Evolutionary conservation across 2,888 invertebrate genomes (phyloP).

Genomic region (Lacanobia wlatinum): DNA sequence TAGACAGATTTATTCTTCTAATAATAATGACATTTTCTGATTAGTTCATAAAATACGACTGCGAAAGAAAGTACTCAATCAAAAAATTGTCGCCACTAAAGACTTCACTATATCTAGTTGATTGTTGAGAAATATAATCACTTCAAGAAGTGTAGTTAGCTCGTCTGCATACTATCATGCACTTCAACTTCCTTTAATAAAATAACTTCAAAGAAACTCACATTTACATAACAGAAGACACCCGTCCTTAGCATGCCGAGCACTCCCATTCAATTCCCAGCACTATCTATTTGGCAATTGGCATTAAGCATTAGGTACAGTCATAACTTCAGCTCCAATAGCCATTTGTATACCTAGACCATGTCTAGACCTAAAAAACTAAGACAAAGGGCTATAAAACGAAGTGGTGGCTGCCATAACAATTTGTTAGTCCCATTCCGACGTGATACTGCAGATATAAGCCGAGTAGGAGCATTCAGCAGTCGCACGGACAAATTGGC

Average conservation of each 20-base stretch:
- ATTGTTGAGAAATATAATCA: too few species aligned
- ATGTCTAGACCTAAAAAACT: slow-evolving; percentile 58
- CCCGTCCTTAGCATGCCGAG: not conserved
- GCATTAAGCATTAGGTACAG: slow-evolving; percentile 27
- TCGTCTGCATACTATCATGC: not conserved
- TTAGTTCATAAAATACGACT: too few species aligned
- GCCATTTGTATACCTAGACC: slow-evolving; percentile 44
- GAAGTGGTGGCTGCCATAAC: slow-evolving; percentile 50
- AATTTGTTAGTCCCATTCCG: slow-evolving; percentile 47
- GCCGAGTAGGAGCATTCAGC: slow-evolving; percentile 36
- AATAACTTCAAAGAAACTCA: not conserved
- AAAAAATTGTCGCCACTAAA: too few species aligned
- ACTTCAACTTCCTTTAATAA: not conserved
- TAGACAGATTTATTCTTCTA: too few species aligned
- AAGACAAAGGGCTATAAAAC: slow-evolving; percentile 64
- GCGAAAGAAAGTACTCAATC: too few species aligned
- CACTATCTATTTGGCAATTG: slow-evolving; percentile 30
- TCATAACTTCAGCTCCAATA: slow-evolving; percentile 34
- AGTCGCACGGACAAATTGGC: slow-evolving; percentile 60
- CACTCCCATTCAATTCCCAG: slow-evolving; percentile 22
- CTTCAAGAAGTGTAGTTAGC: too few species aligned
- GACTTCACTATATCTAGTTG: too few species aligned
- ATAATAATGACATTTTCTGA: too few species aligned
- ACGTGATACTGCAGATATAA: slow-evolving; percentile 31
- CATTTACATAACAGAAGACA: not conserved